Evolutionary conservation across 1,140 invertebrate genomes (phyloP), one percentile per base, ranked within the genome.

Genomic region (Arion vulgaris): DNA sequence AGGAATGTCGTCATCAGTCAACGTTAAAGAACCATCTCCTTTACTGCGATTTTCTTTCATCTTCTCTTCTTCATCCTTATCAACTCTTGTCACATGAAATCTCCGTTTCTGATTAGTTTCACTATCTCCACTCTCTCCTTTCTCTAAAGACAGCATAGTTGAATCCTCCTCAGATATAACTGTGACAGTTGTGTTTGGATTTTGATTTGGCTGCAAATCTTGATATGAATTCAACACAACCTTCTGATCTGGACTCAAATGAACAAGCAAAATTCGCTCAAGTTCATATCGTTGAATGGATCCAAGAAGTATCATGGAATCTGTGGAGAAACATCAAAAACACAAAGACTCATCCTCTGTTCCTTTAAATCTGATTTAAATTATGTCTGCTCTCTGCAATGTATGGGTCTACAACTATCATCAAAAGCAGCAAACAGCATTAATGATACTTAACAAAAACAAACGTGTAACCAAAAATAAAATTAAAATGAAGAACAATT

Each of bases 281-380:
- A 99, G 92, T 90, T 98, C 97, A 88, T 96, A 94, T 73, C 98
- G 94, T 89, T 97, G 96, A 81, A 99, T 96, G 0, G 97, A 98
- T 0, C 98, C 98, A 19, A 99, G 93, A 0, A 99, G 93, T 39
- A 99, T 97, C 97, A 98, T 98, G 17, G 95, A 97, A n/a, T 96
- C 91, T 93, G 88, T 66, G 91, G 85, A 41, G 34, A 80, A 49
- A 5, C 26, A 49, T n/a, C n/a, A n/a, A n/a, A n/a, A n/a, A n/a
- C n/a, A n/a, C n/a, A n/a, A 36, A 17, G 36, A 32, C n/a, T n/a
- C n/a, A n/a, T n/a, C n/a, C n/a, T n/a, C n/a, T n/a, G n/a, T n/a
- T n/a, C n/a, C n/a, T n/a, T n/a, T n/a, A n/a, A n/a, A n/a, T n/a
- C n/a, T n/a, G n/a, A n/a, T n/a, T n/a, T n/a, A n/a, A n/a, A n/a